Base-by-base conservation (phyloP, 1,140 invertebrate species). In the Brachionus paranguensis region DNA sequence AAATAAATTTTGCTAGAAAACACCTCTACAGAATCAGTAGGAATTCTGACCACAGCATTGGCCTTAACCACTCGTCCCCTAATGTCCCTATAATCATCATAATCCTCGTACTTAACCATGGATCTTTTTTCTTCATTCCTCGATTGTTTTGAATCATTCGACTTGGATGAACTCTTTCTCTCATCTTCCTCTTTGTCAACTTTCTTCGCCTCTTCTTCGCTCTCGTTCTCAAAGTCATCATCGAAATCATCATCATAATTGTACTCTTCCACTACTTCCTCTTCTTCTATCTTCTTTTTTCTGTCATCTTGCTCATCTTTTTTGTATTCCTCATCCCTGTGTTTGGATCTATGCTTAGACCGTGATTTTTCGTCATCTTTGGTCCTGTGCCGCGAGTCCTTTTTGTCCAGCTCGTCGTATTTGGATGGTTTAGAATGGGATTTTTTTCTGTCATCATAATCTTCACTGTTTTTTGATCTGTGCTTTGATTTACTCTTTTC, bases 1-100 rank as follows among this genome's bases (percentile, higher is more conserved):
- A 81, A 81, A 47, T 64, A 81, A 37, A 81, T 64, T 64, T 68
- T 60, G 27, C 78, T 81, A 14, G 78, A 81, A 81, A 64, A 81
- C 10, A 81, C 78, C 60, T 81, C 53, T 1, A 81, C 64, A 12
- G 29, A 81, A 29, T 81, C 78, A 3, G 78, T 81, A 8, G 78
- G 78, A 81, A 81, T 81, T 60, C 64, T 60, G n/a, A 81, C 78
- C 20, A 64, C 17, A 33, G 64, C 78, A 64, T 81, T 81, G 1
- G 78, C 78, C 45, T 81, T 81, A 3, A 81, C 27, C 12, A 81
- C 78, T n/a, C 45, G 17, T 24, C 45, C 45, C 50, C 27, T 76
- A 6, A 8, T 76, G 47, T 50, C 72, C 8, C 50, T 76, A 33
- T 76, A 76, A 53, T 76, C 72, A 50, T 76, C 72, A 50, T 76